Base-by-base conservation (phyloP, 2,888 invertebrate species). In the Epicampocera succincta region DNA sequence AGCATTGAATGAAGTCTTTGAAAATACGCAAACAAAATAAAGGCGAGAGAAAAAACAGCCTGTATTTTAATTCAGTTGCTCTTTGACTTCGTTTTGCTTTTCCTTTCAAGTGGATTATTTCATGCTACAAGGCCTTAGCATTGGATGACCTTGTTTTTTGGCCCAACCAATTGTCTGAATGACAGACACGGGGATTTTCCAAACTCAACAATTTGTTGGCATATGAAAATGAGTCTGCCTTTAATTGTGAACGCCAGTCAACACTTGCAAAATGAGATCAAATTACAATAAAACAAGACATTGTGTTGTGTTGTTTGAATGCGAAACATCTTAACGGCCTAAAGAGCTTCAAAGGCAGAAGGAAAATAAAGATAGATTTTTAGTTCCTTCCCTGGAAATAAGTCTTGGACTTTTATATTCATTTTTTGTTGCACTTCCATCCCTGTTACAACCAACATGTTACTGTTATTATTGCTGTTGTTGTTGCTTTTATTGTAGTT, bases 11-110 rank as follows among this genome's bases (percentile, higher is more conserved):
- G 15, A 38, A 42, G 56, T 17, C 19, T 44, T 68, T 44, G 13
- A 25, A 40, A 19, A 17, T 5, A 69, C n/a, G 19, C 17, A 38
- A 19, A 33, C 33, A 33, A 33, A 33, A 5, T 8, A 33, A 33
- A 6, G 9, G 33, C 3, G 8, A 33, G 8, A 33, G 8, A 56
- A 54, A 33, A 25, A 33, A n/a, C 17, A 38, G 33, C 21, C 19
- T 19, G 58, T 38, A 38, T 72, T 72, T 72, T 42, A 72, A 42
- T 15, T 40, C 44, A 68, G 8, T 15, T 44, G n/a, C 19, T 44
- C n/a, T 46, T 44, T 54, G 68, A 25, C 19, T 33, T 13, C 33
- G n/a, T n/a, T n/a, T n/a, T n/a, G n/a, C 19, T 1, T 15, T 60
- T 15, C 12, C 40, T 29, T 17, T 58, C 52, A 52, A 15, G 5